A percentile compares a stretch with the other conserved stretches of the same genome.
Evolutionary conservation across 2,888 invertebrate species (phyloP).

Genomic region (Drosophila pegasa): DNA sequence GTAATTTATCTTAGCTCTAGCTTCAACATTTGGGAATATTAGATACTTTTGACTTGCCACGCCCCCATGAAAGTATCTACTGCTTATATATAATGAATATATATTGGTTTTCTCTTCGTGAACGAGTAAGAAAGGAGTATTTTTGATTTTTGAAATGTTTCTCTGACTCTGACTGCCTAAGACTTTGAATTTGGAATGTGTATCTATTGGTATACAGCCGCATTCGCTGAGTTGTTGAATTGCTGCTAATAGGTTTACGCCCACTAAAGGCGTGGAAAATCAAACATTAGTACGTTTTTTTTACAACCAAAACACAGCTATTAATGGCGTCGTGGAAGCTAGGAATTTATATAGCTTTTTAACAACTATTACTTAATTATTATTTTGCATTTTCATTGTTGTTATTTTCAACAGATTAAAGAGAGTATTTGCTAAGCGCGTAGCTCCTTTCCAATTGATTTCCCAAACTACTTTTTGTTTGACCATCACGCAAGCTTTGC

Average conservation of each 20-base stretch:
- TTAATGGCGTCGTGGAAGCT: neutral
- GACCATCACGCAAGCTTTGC: constrained; percentile 32
- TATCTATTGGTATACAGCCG: neutral
- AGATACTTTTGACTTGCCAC: too few species aligned
- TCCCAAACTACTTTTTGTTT: constrained; percentile 2
- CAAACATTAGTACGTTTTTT: neutral
- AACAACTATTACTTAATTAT: constrained; percentile 2
- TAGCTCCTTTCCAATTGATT: constrained; percentile 7
- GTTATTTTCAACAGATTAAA: neutral
- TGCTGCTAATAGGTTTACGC: neutral
- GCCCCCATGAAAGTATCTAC: too few species aligned
- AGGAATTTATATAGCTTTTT: neutral
- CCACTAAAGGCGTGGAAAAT: neutral
- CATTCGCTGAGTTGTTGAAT: neutral
- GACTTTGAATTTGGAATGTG: neutral
- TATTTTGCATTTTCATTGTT: neutral
- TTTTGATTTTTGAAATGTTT: neutral
- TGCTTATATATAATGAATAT: too few species aligned
- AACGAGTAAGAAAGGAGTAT: neutral
- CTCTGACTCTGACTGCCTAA: neutral
- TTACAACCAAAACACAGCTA: neutral
- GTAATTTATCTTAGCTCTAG: too few species aligned
- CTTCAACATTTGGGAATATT: too few species aligned
- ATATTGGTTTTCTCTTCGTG: too few species aligned
- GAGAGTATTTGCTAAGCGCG: neutral